phyloP scores from a whole-genome alignment of 35 echinoderm and acorn worm genomes.

The Holothuria glaberrima region DNA sequence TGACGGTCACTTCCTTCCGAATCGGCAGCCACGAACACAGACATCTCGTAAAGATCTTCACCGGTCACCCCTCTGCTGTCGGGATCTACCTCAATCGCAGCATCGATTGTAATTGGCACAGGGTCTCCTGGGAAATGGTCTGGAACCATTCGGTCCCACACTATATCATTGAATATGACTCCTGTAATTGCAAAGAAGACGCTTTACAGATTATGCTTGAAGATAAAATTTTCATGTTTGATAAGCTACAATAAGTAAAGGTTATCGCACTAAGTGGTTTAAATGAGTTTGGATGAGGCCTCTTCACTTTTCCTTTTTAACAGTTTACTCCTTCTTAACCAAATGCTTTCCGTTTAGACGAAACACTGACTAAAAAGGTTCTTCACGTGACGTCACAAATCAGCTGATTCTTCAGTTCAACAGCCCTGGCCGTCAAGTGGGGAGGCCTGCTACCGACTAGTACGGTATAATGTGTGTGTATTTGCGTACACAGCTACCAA shows the following conservation, averaged over 20 bases:
- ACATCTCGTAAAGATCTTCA: slow-evolving; percentile 64
- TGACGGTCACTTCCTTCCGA: slow-evolving; percentile 62
- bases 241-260: no score
- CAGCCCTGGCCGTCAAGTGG: no score
- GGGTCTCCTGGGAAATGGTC: slow-evolving; percentile 30
- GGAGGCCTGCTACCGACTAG: no score
- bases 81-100: slow-evolving; percentile 36
- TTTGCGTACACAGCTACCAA: no score
- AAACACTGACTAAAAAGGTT: not conserved
- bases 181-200: not conserved
- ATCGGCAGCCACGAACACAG: slow-evolving; percentile 71
- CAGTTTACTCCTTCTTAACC: not conserved
- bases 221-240: no score
- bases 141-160: slow-evolving; percentile 7
- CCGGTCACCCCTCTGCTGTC: slow-evolving; percentile 69
- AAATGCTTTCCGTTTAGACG: not conserved
- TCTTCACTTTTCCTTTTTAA: no score
- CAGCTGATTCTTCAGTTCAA: no score
- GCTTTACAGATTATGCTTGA: no score
- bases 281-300: no score
- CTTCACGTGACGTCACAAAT: no score
- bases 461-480: no score
- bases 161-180: slow-evolving; percentile 11
- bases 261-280: no score
- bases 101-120: slow-evolving; percentile 60